phyloP scores from a whole-genome alignment of 2,888 invertebrate species.

The Lagria hirta region DNA sequence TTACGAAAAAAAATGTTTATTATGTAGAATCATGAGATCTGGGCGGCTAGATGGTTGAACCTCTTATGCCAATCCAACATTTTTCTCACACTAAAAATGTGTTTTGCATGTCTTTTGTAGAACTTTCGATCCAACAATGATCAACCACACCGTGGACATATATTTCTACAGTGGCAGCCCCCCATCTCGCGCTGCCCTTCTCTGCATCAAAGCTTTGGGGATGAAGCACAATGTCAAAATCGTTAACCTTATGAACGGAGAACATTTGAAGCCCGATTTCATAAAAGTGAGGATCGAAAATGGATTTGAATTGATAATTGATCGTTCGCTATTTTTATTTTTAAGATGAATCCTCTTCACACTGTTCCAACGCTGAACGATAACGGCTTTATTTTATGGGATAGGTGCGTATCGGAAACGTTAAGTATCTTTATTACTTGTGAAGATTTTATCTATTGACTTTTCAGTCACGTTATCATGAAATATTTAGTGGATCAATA shows the following conservation, averaged over 20 bases:
- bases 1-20: not conserved
- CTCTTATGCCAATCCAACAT: no score
- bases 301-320: not conserved
- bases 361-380: constrained; percentile 73
- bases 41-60: no score
- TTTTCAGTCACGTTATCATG: constrained; percentile 67
- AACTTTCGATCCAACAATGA: constrained; percentile 38
- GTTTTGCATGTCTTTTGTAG: constrained; percentile 32
- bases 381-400: constrained; percentile 68
- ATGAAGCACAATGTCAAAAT: constrained; percentile 66
- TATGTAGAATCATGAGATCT: not conserved
- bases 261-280: constrained; percentile 67
- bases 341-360: constrained; percentile 71
- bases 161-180: constrained; percentile 68
- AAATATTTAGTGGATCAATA: constrained; percentile 67
- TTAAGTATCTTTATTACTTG: constrained; percentile 7
- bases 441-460: no score
- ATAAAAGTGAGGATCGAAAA: constrained; percentile 58
- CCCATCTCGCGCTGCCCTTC: constrained; percentile 63
- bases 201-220: constrained; percentile 66
- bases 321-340: no score
- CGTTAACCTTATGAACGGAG: constrained; percentile 62
- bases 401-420: constrained; percentile 59
- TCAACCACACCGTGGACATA: constrained; percentile 56
- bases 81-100: not conserved